Conservation (phyloP, 2,888 invertebrate genomes). For the Cryptus viduatorius region DNA sequence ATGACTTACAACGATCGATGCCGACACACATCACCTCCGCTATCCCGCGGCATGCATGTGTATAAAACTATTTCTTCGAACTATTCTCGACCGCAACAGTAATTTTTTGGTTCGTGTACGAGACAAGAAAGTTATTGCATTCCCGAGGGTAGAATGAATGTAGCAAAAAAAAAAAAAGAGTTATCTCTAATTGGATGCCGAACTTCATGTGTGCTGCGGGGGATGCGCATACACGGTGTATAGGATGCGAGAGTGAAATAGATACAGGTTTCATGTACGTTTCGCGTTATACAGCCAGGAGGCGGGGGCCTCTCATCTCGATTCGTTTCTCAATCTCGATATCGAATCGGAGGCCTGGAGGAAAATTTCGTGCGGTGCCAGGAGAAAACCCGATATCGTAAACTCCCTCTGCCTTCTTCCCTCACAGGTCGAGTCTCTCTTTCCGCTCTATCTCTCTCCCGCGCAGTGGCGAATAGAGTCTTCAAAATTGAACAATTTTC, state of each 20-base stretch:
- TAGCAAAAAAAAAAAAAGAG: conserved; percentile 20
- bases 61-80: conserved; percentile 1
- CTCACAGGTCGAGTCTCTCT: conserved; percentile 33
- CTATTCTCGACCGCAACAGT: neutral
- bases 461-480: conserved; percentile 38
- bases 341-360: conserved; percentile 63
- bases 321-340: conserved; percentile 67
- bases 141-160: conserved; percentile 8
- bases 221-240: conserved; percentile 8
- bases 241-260: conserved; percentile 33
- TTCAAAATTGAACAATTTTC: conserved; percentile 69
- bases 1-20: conserved; percentile 60
- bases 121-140: conserved; percentile 16
- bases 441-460: conserved; percentile 1
- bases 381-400: conserved; percentile 67
- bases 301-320: conserved; percentile 58
- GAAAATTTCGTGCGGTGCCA: conserved; percentile 66
- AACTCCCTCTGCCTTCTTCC: conserved; percentile 57
- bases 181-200: conserved; percentile 33
- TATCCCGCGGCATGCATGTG: neutral
- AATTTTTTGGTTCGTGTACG: neutral
- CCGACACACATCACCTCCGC: neutral
- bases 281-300: conserved; percentile 36
- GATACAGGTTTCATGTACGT: conserved; percentile 43
- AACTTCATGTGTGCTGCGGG: conserved; percentile 15